A percentile compares a stretch with the other conserved stretches of the same genome.
These are phyloP conservation scores for Spodoptera litura DNA, from an alignment of 1,140 invertebrate species.

Conservation along the genomic window DNA sequence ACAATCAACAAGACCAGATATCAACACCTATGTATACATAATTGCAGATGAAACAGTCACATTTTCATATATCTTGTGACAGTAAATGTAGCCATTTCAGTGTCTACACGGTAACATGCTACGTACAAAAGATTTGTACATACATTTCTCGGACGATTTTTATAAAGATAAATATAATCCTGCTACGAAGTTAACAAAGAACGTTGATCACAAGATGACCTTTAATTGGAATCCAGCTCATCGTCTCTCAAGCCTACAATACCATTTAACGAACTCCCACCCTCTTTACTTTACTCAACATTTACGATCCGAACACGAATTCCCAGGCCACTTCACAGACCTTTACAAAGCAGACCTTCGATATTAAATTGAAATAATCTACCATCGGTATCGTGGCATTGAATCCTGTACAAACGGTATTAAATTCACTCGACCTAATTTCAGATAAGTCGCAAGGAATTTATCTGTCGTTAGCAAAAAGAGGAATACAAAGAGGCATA, in stretches of 20 bases:
- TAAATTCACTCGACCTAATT: conserved; percentile 50
- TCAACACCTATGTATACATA: too few species aligned
- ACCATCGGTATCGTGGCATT: conserved; percentile 34
- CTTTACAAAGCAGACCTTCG: conserved; percentile 35
- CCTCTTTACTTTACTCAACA: conserved; percentile 22
- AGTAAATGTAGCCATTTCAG: too few species aligned
- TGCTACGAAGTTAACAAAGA: not conserved
- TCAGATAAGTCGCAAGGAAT: conserved; percentile 55
- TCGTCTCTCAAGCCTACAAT: not conserved
- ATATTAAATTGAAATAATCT: conserved; percentile 51
- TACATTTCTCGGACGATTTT: too few species aligned
- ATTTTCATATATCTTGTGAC: too few species aligned
- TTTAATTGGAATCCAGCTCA: conserved; percentile 13
- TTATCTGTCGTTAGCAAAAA: conserved; percentile 62
- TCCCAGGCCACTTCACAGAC: conserved; percentile 36
- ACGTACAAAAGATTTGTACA: not conserved
- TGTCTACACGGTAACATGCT: not conserved
- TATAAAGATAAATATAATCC: not conserved
- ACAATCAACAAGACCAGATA: too few species aligned
- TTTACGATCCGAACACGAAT: conserved; percentile 20
- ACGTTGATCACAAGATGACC: conserved; percentile 1
- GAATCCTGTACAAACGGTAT: conserved; percentile 36
- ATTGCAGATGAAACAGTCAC: too few species aligned
- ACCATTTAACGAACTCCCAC: not conserved
- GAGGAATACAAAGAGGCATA: conserved; percentile 52